These are phyloP conservation scores for Achlya flavicornis DNA, from an alignment of 2,888 invertebrate species.

Conservation along the genomic window DNA sequence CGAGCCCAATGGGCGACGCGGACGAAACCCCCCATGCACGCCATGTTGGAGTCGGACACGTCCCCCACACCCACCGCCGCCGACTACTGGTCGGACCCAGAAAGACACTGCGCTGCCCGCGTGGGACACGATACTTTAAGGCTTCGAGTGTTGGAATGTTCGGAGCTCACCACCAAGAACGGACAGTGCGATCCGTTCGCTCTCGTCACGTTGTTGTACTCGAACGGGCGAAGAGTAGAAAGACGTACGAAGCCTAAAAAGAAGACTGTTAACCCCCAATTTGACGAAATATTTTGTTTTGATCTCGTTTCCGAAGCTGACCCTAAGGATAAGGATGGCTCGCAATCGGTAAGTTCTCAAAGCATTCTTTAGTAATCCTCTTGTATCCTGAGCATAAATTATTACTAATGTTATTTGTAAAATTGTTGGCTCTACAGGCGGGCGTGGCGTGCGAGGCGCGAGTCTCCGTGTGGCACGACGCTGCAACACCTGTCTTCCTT, in stretches of 20 bases:
- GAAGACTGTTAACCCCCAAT: slow-evolving; percentile 95
- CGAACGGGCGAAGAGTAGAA: slow-evolving; percentile 90
- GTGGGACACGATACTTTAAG: slow-evolving; percentile 78
- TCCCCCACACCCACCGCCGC: slow-evolving; percentile 75
- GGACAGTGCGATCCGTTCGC: slow-evolving; percentile 96
- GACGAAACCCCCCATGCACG: slow-evolving; percentile 73
- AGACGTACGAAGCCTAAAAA: slow-evolving; percentile 94
- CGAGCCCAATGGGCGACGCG: slow-evolving; percentile 71
- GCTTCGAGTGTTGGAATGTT: slow-evolving; percentile 91
- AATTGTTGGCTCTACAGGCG: slow-evolving; percentile 47
- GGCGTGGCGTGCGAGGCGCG: slow-evolving; percentile 91
- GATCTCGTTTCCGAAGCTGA: slow-evolving; percentile 85
- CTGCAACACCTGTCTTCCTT: slow-evolving; percentile 92
- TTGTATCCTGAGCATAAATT: not conserved
- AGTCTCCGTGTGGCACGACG: slow-evolving; percentile 94
- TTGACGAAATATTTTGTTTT: slow-evolving; percentile 94
- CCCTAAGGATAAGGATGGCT: slow-evolving; percentile 77
- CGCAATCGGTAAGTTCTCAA: slow-evolving; percentile 78
- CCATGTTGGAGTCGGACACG: slow-evolving; percentile 71
- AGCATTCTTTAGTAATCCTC: not conserved
- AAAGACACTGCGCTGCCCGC: slow-evolving; percentile 76
- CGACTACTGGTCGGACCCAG: slow-evolving; percentile 81
- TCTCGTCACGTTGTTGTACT: slow-evolving; percentile 90
- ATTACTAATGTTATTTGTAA: not conserved
- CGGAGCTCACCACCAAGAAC: slow-evolving; percentile 94